Base-by-base conservation (phyloP, 2,113 vertebrate species). In the human (Homo sapiens) region DNA sequence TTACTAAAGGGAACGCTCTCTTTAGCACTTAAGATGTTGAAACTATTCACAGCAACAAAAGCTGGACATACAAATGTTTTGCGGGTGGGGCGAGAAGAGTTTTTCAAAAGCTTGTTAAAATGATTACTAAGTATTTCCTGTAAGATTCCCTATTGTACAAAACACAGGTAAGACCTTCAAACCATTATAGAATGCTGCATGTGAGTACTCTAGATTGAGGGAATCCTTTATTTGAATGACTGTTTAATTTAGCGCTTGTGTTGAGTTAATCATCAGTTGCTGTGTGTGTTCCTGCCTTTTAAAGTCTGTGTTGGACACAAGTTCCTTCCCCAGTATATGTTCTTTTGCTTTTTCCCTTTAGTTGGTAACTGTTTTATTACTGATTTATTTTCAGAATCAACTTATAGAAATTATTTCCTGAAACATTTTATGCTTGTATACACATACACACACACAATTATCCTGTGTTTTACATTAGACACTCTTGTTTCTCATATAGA, bases 131-230 rank as follows among this genome's bases (percentile, higher is more conserved):
- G 94, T 97, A 55, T 98, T 98, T 98, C 98, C 92, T 98, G 43
- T 98, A 98, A 98, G 98, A 75, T 93, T 98, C 98, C 50, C 98
- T 97, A 97, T 98, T 98, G 57, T 97, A 88, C 98, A 98, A 98
- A 97, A 96, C 82, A 97, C 98, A 99, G 99, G 99, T 99, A 99
- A 99, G 99, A 98, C 14, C 81, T 97, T 94, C 75, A 90, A 96
- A 98, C 93, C 94, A 52, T 98, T 98, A 92, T 82, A 99, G 98
- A 99, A 98, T 99, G 98, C 97, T 99, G 99, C 99, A 99, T 99
- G 99, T 98, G 92, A 98, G 92, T 98, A 84, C 93, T 97, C 72
- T 90, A 96, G 97, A 98, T 89, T 97, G 94, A 98, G 98, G 96
- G 80, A 97, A 98, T 95, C 98, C 98, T 87, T 86, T 97, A 93